Conservation (phyloP, 2,888 invertebrate genomes). For the Stenotaenia linearis region DNA sequence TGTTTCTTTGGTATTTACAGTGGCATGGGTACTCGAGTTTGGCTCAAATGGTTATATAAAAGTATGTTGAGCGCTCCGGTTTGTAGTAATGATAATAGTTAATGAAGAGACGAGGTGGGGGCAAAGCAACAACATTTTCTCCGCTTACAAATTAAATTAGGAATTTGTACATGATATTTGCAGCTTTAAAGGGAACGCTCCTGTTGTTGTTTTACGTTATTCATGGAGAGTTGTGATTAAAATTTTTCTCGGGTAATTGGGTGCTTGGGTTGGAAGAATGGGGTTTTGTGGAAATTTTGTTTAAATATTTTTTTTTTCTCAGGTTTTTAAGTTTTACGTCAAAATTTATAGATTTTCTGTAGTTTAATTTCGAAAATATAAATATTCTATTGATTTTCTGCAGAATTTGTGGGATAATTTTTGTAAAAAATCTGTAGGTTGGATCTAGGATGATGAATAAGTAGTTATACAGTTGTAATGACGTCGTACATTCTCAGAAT, state of each 20-base stretch:
- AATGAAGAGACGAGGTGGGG: neutral
- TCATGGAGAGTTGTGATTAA: neutral
- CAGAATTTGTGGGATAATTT: too few species aligned
- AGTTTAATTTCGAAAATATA: too few species aligned
- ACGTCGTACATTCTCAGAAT: too few species aligned
- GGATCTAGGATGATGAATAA: too few species aligned
- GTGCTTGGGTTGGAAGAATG: too few species aligned
- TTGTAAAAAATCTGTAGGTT: too few species aligned
- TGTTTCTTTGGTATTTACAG: neutral
- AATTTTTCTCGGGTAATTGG: neutral
- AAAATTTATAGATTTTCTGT: too few species aligned
- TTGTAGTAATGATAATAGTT: conserved; percentile 5
- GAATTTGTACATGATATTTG: neutral
- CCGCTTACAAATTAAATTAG: neutral
- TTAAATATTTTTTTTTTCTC: neutral
- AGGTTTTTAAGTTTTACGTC: too few species aligned
- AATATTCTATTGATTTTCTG: too few species aligned
- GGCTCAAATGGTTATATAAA: neutral
- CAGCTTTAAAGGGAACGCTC: neutral
- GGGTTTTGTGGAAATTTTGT: neutral
- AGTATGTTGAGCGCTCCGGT: neutral
- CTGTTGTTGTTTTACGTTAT: too few species aligned
- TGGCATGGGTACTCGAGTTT: neutral
- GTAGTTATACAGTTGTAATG: too few species aligned
- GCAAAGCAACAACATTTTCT: neutral